Evolutionary conservation across 64 coral and sea anemone species (phyloP), one percentile per base, ranked within the genome.

Genomic region (Cladopsammia gracilis): DNA sequence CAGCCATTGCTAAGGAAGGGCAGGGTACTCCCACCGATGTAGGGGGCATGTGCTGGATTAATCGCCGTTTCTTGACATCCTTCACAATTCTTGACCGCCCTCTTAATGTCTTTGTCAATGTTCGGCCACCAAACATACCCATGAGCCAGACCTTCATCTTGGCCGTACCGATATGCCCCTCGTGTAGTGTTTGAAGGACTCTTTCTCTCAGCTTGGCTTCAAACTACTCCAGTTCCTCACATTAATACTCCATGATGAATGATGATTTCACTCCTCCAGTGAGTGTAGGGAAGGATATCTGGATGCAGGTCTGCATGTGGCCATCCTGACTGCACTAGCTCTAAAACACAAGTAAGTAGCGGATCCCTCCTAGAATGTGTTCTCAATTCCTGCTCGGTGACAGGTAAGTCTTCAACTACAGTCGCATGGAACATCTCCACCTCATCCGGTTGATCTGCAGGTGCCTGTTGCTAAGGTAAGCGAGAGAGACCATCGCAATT

Each of bases 101-200:
- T 64, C 68, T 92, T 67, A 10, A 92, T 92, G 8, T 92, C 90
- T 18, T 74, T 82, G 69, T 92, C 90, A 6, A 85, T 83, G 42
- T 73, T 24, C 49, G 90, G 90, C 78, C 90, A 92, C 90, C 79
- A 75, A 13, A 73, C 67, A 45, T 92, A 92, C 25, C 78, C 80
- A 25, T 54, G 78, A 3, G 24, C 77, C 70, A 84, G 23, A 23
- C 89, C 23, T 24, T 69, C 65, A 69, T 69, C 11, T 69, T 69
- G 65, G 26, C 65, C 23, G 26, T 69, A 69, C 65, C 5, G 23
- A 69, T 69, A 24, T 69, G 65, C 23, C 23, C 65, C n/a, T 64
- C 67, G n/a, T 64, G 61, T 5, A 64, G 61, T 15, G 13, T 69
- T 69, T 69, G 4, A 0, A 69, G 65, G 16, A 69, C 65, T 24